Evolutionary conservation across 2,888 invertebrate genomes (phyloP).

Genomic region (Shargacucullia verbasci): DNA sequence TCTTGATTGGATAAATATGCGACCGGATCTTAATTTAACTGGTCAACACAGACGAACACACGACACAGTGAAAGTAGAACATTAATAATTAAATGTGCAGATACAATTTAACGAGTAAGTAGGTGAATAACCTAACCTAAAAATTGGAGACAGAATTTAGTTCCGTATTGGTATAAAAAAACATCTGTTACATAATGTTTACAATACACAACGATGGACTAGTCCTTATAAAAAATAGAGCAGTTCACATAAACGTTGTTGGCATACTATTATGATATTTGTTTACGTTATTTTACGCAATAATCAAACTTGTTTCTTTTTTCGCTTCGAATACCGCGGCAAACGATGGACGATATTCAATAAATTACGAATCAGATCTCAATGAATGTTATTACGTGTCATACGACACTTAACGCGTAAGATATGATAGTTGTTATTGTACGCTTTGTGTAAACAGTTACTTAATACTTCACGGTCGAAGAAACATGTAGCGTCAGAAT

Average conservation of each 20-base stretch:
- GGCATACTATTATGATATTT: background rate
- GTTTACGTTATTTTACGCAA: slow-evolving; percentile 4
- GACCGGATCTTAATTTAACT: slow-evolving; percentile 42
- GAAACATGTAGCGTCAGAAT: slow-evolving; percentile 66
- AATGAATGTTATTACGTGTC: slow-evolving; percentile 17
- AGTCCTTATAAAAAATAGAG: slow-evolving; percentile 26
- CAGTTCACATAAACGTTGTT: slow-evolving; percentile 10
- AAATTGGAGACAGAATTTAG: slow-evolving; percentile 6
- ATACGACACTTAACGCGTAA: slow-evolving; percentile 22
- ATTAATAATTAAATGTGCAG: slow-evolving; percentile 29
- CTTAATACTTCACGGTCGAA: slow-evolving; percentile 71
- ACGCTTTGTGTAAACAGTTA: slow-evolving; percentile 66
- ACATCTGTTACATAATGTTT: slow-evolving; percentile 27
- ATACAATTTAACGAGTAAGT: slow-evolving; percentile 4
- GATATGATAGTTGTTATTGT: slow-evolving; percentile 38
- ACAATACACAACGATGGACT: slow-evolving; percentile 21
- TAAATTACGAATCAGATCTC: slow-evolving; percentile 15
- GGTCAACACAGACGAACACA: slow-evolving; percentile 19
- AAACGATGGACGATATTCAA: slow-evolving; percentile 2
- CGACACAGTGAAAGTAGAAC: slow-evolving; percentile 53
- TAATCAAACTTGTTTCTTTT: slow-evolving; percentile 1
- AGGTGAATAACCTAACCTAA: slow-evolving; percentile 23
- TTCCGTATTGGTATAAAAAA: slow-evolving; percentile 32
- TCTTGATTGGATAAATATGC: slow-evolving; percentile 34
- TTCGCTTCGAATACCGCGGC: background rate